Conservation (phyloP, 2,113 vertebrate genomes). For the Heterotilapia buettikoferi region DNA sequence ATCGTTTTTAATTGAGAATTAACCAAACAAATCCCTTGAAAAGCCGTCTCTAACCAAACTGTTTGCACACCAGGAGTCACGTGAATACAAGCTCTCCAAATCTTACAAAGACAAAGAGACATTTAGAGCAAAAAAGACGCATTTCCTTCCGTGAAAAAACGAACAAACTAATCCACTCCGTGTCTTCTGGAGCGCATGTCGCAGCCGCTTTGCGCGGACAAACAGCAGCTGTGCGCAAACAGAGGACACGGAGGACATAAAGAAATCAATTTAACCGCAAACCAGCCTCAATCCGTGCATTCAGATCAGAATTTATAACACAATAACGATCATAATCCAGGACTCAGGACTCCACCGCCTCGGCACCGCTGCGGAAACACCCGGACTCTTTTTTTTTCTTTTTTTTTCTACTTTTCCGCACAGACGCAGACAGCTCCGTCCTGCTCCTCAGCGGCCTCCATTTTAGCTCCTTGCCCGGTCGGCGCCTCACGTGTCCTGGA, state of each 20-base stretch:
- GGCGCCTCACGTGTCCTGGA: conserved; percentile 78
- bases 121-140: too few species aligned
- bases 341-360: not conserved
- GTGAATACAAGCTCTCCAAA: accelerated
- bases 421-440: conserved; percentile 30
- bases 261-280: not conserved
- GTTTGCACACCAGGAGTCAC: not conserved
- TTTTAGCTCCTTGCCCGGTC: conserved; percentile 66
- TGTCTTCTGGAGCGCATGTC: conserved; percentile 56
- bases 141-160: not conserved
- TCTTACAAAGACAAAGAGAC: not conserved
- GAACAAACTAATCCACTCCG: conserved; percentile 57
- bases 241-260: not conserved
- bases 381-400: not conserved
- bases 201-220: conserved; percentile 56
- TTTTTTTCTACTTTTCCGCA: not conserved
- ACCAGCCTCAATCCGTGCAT: not conserved
- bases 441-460: conserved; percentile 63
- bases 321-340: not conserved
- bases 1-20: not conserved
- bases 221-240: conserved; percentile 32
- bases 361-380: not conserved
- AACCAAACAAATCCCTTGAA: not conserved
- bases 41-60: not conserved
- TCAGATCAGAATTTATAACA: not conserved